Conservation (phyloP, 2,113 vertebrate genomes). For the Danionella cerebrum region DNA sequence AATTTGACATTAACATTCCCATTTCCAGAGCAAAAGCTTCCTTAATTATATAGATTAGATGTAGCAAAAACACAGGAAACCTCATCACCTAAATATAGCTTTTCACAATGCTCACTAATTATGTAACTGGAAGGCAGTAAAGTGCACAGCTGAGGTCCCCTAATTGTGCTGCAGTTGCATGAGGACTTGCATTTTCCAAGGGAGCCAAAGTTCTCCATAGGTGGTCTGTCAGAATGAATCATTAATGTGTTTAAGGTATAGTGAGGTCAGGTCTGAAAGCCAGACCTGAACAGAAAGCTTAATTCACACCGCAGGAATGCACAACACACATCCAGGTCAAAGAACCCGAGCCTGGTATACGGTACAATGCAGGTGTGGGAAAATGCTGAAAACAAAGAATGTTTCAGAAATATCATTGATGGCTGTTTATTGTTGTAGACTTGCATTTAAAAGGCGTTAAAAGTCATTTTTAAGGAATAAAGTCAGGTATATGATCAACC, state of each 20-base stretch:
- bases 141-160: neutral
- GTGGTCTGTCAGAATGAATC: slow-evolving; percentile 26
- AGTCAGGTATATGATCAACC: no score
- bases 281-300: slow-evolving; percentile 2
- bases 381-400: no score
- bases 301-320: neutral
- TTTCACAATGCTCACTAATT: neutral
- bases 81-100: neutral
- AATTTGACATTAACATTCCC: neutral
- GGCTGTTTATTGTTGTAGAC: no score
- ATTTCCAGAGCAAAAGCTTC: neutral
- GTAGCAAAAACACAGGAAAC: neutral
- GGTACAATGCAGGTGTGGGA: no score
- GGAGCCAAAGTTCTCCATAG: slow-evolving; percentile 1
- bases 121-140: slow-evolving; percentile 1
- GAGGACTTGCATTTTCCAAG: neutral
- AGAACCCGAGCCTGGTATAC: neutral
- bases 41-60: neutral
- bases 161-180: slow-evolving; percentile 3
- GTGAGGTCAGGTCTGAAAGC: slow-evolving; percentile 18
- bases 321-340: neutral
- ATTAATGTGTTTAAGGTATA: slow-evolving; percentile 29
- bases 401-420: no score
- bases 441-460: no score
- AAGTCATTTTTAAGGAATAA: no score